Conservation (phyloP, 2,888 invertebrate genomes). For the Lasioglossum zephyrum region DNA sequence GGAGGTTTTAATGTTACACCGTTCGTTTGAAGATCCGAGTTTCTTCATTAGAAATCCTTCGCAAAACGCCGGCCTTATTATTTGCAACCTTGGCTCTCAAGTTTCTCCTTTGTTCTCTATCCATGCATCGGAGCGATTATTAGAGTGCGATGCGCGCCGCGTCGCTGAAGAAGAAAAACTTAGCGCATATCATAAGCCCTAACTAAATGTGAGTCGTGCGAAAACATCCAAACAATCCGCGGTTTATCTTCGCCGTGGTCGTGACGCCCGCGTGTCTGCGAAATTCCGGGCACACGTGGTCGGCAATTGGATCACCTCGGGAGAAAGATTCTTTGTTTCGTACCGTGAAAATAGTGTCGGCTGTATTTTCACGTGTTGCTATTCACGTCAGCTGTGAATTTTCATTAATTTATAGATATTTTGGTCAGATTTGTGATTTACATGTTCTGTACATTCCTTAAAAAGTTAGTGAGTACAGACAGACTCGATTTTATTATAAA, state of each 20-base stretch:
- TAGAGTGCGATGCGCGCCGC: not conserved
- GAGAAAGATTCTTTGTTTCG: conserved; percentile 43
- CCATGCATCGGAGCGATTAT: conserved; percentile 9
- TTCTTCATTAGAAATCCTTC: not conserved
- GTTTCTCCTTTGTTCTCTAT: conserved; percentile 17
- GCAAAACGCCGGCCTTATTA: not conserved
- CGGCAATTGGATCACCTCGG: not conserved
- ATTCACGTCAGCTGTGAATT: not conserved
- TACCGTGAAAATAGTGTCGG: conserved; percentile 23
- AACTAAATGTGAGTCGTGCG: conserved; percentile 53
- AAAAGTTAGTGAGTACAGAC: no score
- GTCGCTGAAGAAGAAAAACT: not conserved
- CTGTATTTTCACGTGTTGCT: conserved; percentile 14
- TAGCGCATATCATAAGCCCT: conserved; percentile 17
- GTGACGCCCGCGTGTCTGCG: conserved; percentile 44
- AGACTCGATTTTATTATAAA: no score
- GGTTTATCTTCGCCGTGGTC: conserved; percentile 14
- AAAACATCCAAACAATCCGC: conserved; percentile 39
- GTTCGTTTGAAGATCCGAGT: not conserved
- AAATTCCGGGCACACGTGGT: conserved; percentile 40
- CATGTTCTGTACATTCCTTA: no score
- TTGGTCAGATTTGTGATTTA: no score
- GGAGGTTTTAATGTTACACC: not conserved
- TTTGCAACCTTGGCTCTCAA: conserved; percentile 21
- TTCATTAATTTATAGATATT: not conserved